Conservation (phyloP, 2,113 vertebrate species). For the Formicarius rufipectus region DNA sequence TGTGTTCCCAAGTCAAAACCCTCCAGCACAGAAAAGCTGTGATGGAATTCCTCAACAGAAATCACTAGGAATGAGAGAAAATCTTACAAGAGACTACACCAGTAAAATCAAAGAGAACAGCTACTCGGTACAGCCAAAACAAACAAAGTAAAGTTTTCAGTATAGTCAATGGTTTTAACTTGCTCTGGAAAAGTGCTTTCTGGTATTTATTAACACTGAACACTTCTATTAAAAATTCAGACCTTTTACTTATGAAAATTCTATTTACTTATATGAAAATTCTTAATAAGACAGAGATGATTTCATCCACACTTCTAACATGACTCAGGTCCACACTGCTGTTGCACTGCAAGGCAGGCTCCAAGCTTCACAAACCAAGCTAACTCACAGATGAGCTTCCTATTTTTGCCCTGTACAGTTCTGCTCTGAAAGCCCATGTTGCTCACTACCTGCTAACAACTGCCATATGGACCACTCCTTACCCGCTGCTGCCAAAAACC, state of each 20-base stretch:
- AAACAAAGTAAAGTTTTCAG: background rate
- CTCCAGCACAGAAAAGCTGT: background rate
- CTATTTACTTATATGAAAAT: background rate
- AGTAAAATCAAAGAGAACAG: background rate
- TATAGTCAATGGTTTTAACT: background rate
- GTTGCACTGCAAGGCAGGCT: background rate
- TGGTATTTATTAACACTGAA: background rate
- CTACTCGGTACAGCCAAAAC: background rate
- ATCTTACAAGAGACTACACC: background rate
- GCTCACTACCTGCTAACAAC: background rate
- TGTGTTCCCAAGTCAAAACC: background rate
- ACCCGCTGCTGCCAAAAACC: background rate
- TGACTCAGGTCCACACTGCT: background rate
- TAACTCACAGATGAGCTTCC: background rate
- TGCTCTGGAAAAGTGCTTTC: background rate
- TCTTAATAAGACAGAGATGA: background rate
- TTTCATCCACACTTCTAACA: background rate
- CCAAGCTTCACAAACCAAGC: background rate
- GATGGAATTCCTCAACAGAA: background rate
- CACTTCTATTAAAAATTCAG: background rate
- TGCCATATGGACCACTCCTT: background rate
- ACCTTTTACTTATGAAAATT: background rate
- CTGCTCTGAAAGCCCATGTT: background rate
- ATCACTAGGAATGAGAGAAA: background rate
- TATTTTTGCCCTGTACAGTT: background rate